Conservation (phyloP, 2,113 vertebrate species). For the Spilogale gracilis region DNA sequence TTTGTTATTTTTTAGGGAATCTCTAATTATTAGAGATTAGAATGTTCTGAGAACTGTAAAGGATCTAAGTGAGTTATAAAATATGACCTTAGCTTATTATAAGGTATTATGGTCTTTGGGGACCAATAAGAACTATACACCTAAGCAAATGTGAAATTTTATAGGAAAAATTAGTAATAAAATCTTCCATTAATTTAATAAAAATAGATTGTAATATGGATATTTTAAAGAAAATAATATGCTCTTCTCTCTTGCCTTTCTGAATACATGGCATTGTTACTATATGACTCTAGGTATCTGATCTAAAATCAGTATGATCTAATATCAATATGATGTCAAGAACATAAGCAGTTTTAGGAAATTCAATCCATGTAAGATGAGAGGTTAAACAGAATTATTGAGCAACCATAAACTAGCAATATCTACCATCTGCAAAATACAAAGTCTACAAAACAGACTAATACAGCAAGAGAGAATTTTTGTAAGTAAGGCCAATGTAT, state of each 20-base stretch:
- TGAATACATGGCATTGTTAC: background rate
- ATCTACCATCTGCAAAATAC: background rate
- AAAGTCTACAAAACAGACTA: background rate
- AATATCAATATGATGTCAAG: background rate
- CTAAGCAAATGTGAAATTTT: background rate
- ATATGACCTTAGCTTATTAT: background rate
- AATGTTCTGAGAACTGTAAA: background rate
- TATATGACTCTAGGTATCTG: background rate
- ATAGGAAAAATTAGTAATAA: background rate
- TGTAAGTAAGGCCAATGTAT: background rate
- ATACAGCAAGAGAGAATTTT: background rate
- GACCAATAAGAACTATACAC: background rate
- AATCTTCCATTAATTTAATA: background rate
- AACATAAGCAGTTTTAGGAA: background rate
- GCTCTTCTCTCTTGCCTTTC: background rate
- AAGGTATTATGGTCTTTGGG: background rate
- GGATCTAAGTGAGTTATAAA: background rate
- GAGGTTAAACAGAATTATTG: background rate
- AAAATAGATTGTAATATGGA: background rate
- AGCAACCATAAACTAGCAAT: background rate
- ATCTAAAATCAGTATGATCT: background rate
- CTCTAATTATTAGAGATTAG: background rate
- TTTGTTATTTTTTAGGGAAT: background rate
- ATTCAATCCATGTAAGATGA: background rate
- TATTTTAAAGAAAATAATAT: background rate